These are phyloP conservation scores for Otis tarda DNA, from an alignment of 2,113 vertebrate species.

Conservation along the genomic window DNA sequence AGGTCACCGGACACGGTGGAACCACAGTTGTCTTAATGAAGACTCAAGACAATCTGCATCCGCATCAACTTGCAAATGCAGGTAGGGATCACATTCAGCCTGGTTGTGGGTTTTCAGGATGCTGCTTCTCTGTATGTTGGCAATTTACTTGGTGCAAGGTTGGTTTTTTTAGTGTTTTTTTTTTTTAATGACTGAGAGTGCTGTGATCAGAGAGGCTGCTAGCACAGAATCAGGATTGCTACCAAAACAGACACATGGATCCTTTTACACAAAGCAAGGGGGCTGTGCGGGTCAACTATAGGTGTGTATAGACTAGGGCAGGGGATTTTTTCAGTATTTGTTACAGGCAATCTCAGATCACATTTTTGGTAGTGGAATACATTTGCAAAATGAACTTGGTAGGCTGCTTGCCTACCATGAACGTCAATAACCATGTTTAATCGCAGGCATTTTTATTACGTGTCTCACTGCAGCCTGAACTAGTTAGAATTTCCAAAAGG, in stretches of 20 bases:
- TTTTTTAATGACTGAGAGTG: conserved; percentile 23
- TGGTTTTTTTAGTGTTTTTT: background rate
- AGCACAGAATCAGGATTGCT: conserved; percentile 26
- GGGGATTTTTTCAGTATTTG: conserved; percentile 53
- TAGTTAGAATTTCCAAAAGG: conserved; percentile 38
- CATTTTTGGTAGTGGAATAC: background rate
- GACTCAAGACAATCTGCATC: background rate
- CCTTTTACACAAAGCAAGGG: background rate
- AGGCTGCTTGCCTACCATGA: conserved; percentile 31
- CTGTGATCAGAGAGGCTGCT: background rate
- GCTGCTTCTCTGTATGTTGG: background rate
- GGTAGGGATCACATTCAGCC: conserved; percentile 6
- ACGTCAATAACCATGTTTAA: conserved; percentile 51
- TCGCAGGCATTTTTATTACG: conserved; percentile 45
- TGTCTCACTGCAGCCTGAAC: conserved; percentile 34
- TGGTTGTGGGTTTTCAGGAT: background rate
- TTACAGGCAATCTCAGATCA: conserved; percentile 46
- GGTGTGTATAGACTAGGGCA: background rate
- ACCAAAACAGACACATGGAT: background rate
- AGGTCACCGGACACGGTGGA: background rate
- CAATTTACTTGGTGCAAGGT: background rate
- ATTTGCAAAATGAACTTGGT: conserved; percentile 1
- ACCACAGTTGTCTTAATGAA: background rate
- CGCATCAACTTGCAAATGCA: background rate
- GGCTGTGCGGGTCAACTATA: background rate